Percentiles rank a stretch among this genome's conserved stretches.
phyloP scores from a whole-genome alignment of 2,888 invertebrate species.

The Patella depressa region DNA sequence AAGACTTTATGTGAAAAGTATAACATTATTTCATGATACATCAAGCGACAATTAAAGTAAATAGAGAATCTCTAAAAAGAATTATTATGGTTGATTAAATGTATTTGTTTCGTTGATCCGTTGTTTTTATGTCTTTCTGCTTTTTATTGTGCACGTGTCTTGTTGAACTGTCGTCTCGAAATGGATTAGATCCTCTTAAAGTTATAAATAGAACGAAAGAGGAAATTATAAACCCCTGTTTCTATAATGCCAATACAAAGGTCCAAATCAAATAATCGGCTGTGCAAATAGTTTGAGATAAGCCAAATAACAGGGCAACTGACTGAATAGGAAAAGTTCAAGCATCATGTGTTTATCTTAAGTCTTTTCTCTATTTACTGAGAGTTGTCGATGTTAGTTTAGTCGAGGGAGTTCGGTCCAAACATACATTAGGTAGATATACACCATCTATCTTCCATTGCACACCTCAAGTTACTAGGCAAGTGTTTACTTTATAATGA shows the following conservation, averaged over 20 bases:
- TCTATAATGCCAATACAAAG: neutral
- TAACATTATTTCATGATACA: too few relatives aligned
- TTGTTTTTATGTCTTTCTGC: too few relatives aligned
- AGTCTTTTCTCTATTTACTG: neutral
- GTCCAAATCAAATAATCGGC: constrained; percentile 6
- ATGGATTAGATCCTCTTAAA: too few relatives aligned
- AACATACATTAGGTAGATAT: constrained; percentile 10
- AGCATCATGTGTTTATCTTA: neutral
- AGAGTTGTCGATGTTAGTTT: constrained; percentile 2
- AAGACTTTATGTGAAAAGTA: too few relatives aligned
- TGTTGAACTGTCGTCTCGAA: too few relatives aligned
- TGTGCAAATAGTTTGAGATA: neutral
- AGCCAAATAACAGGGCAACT: constrained; percentile 5
- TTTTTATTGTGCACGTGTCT: too few relatives aligned
- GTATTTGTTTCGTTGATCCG: too few relatives aligned
- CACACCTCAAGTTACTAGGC: neutral
- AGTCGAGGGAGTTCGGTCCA: neutral
- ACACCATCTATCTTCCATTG: neutral
- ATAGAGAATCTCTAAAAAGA: too few relatives aligned
- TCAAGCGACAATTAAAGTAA: too few relatives aligned
- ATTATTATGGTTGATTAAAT: too few relatives aligned
- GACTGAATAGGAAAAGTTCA: constrained; percentile 5
- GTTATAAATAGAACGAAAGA: neutral
- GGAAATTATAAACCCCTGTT: constrained; percentile 5
- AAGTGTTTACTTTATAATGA: neutral